Percentiles rank a stretch among this genome's conserved stretches.
phyloP scores from a whole-genome alignment of 2,888 invertebrate species.

The Conchocele bisecta region DNA sequence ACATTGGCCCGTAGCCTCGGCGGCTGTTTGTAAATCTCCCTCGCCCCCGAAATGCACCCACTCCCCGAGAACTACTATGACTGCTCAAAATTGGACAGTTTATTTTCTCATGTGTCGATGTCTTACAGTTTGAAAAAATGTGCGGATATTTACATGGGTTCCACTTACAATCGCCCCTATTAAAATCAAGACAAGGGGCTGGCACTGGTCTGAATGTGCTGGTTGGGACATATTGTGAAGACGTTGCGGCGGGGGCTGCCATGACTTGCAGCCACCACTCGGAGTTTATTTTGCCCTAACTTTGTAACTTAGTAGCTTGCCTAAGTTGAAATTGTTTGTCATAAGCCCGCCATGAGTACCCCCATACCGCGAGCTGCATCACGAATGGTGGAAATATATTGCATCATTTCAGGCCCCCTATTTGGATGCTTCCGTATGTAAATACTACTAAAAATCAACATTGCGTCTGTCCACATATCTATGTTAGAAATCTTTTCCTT shows the following conservation, averaged over 20 bases:
- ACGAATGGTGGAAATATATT: not conserved
- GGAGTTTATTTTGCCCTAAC: conserved; percentile 13
- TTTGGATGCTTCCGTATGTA: conserved; percentile 1
- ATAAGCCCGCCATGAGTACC: conserved; percentile 2
- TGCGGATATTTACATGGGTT: not conserved
- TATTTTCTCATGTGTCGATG: conserved; percentile 5
- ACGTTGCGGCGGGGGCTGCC: not conserved
- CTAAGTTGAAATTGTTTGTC: conserved; percentile 15
- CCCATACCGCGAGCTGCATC: not conserved
- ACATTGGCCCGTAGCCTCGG: too few species aligned
- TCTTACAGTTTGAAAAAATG: not conserved
- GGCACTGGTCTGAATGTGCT: not conserved
- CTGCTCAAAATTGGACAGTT: conserved; percentile 33
- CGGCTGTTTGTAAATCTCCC: too few species aligned
- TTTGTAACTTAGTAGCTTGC: conserved; percentile 12
- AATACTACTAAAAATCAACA: not conserved
- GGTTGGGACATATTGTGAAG: not conserved
- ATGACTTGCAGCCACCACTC: conserved; percentile 12
- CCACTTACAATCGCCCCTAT: conserved; percentile 6
- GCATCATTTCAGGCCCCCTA: not conserved
- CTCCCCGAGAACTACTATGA: too few species aligned
- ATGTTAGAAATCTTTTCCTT: not conserved
- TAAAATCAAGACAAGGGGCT: conserved; percentile 41
- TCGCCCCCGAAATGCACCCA: too few species aligned
- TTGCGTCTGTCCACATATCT: conserved; percentile 11